Base-by-base conservation (phyloP, 2,888 invertebrate species). In the Sphecodes monilicornis region DNA sequence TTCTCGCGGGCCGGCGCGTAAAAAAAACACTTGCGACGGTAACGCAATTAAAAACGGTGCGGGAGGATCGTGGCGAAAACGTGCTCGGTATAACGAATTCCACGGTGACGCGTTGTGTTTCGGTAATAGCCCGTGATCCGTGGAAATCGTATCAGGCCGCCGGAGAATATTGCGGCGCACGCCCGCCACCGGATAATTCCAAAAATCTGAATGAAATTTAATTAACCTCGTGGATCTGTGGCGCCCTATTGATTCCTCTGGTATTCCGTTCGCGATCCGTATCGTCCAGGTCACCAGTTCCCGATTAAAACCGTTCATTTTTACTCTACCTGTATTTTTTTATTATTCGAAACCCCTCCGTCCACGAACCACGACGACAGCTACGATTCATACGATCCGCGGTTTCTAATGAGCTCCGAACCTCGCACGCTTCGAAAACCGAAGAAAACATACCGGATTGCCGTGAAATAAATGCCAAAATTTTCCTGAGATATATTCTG, bases 171-270 rank as follows among this genome's bases (percentile, higher is more conserved):
- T 54, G 79, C 75, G 71, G 54, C 54, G 66, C 83, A 29, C 41
- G 43, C 69, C n/a, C 64, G 84, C 41, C 39, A 64, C 64, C 77
- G 82, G 76, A 82, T 88, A 88, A 86, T 88, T 88, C 80, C 69
- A 88, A 88, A 88, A 88, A 84, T 88, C 82, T 85, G 78, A 86
- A 88, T 84, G 82, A 88, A 88, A 88, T 88, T 88, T 88, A 88
- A 88, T 88, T 88, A 88, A 86, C 88, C 77, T 69, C 81, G 78
- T 32, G 71, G 76, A 84, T 76, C 78, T 70, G 69, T 68, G 81
- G 83, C 79, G 88, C 68, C 80, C 88, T 88, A 84, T 88, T 88
- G 88, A 88, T 86, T 84, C 79, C 72, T 77, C n/a, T 50, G 78
- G 75, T 71, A 69, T 83, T 79, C 77, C 43, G 72, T 36, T 43